Base-by-base conservation (phyloP, 2,888 invertebrate species). In the Allolobophora icterica region DNA sequence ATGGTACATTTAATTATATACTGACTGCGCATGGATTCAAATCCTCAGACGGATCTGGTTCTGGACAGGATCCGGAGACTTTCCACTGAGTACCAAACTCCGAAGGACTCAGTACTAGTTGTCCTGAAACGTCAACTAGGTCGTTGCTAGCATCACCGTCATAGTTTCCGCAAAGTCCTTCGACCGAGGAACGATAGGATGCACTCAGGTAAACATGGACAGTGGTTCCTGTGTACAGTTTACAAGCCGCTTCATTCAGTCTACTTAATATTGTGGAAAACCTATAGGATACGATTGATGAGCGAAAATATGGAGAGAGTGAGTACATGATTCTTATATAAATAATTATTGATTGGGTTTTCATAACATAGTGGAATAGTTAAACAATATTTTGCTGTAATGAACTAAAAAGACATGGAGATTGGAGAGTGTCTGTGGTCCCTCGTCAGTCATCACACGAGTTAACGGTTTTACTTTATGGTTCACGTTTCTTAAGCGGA, bases 111-210 rank as follows among this genome's bases (percentile, higher is more conserved):
- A 45, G 71, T 35, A 90, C 92, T 24, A 93, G 24, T 40, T 92
- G 92, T 24, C 93, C 93, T n/a, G 89, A 84, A 13, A 92, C 89
- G 21, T 92, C 92, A 5, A 90, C 97, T 96, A 98, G 98, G 95
- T 98, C 98, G 94, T 98, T 98, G 84, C 96, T 96, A 93, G 97
- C 96, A 94, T 98, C 97, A 89, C 97, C 97, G 95, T 98, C 98
- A 96, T 97, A 98, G 95, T 98, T 98, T 3, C 98, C 98, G 94
- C 98, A 98, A 1, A 98, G 96, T 91, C 98, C 98, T 95, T 97
- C 97, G 21, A 97, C 96, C 96, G 97, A 94, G n/a, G 91, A 91
- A 38, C 45, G 87, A 90, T 92, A 93, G 33, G 90, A 84, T 11
- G 92, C 90, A 2, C 91, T 35, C 24, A 97, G 96, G 94, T 97